Base-by-base conservation (phyloP, 2,113 vertebrate genomes). In the Dendropsophus ebraccatus region DNA sequence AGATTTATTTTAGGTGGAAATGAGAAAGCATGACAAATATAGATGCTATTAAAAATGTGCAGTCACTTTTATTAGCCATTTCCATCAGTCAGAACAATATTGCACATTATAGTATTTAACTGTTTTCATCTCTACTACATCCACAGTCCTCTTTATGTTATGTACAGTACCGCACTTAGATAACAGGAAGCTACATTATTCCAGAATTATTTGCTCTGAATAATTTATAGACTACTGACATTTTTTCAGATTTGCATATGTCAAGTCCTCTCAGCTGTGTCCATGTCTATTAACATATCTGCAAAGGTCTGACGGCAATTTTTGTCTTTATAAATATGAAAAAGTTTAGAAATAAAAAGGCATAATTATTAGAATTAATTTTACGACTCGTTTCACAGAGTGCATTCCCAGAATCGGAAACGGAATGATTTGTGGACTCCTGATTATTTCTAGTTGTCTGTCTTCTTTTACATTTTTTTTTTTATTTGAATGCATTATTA, bases 241-340 rank as follows among this genome's bases (percentile, higher is more conserved):
- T 83, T 73, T 54, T 73, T n/a, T n/a, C 12, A 25, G 79, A 83
- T 83, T 83, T 83, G 52, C 70, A 84, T 84, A 84, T 75, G 70
- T 84, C 70, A 75, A 62, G 82, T 74, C 70, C n/a, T 62, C 58
- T 84, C 52, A 84, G 54, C 52, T 70, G 47, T 52, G 67, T 72
- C 67, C 65, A 25, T 28, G 13, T 60, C 70, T 60, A 84, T 84
- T 84, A 84, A 58, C 82, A 84, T 75, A 75, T 62, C 72, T 30
- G 28, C 23, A 60, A 74, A 83, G 69, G 67, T 37, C 67, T 73
- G 49, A 49, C 80, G 19, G 80, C 28, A 69, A 47, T 35, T 82
- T 41, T 49, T 47, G n/a, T 32, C 37, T 82, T 82, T 69, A 69
- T 82, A 82, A 82, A 82, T 67, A 82, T 82, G 35, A 69, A 82